A percentile compares a stretch with the other conserved stretches of the same genome.
Evolutionary conservation across 2,797 vertebrate genomes (phyloP).

Genomic region (Potorous gilbertii): DNA sequence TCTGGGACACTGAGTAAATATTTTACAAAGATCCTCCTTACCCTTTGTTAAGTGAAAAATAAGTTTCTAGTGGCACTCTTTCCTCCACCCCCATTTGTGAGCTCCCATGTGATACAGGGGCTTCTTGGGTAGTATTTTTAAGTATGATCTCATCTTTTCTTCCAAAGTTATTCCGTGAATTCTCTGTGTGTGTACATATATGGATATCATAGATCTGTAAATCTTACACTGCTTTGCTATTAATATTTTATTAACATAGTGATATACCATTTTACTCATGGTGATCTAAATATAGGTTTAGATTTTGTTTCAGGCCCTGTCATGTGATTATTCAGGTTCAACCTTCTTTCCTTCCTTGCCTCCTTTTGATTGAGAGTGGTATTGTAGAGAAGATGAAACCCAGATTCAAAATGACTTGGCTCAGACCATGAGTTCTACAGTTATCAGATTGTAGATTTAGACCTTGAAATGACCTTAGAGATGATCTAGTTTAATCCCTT

Average conservation of each 20-base stretch:
- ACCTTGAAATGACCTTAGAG: background rate
- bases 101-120: background rate
- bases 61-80: background rate
- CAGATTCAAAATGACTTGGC: background rate
- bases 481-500: background rate
- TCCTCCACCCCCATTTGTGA: background rate
- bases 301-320: background rate
- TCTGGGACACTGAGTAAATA: background rate
- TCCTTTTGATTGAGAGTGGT: no score
- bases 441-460: background rate
- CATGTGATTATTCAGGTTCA: background rate
- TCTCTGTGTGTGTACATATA: background rate
- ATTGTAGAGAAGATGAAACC: background rate
- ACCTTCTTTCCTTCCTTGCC: background rate
- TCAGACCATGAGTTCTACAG: background rate
- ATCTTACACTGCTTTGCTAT: background rate
- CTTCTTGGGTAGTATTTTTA: background rate
- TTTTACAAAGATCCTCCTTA: background rate
- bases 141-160: background rate
- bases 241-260: background rate
- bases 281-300: background rate
- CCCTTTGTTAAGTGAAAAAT: conserved; percentile 37
- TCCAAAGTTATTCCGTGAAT: background rate
- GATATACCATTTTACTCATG: background rate
- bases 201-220: background rate